Percentiles rank a stretch among this genome's conserved stretches.
phyloP scores from a whole-genome alignment of 2,888 invertebrate genomes.

The Zaprionus lineosus region DNA sequence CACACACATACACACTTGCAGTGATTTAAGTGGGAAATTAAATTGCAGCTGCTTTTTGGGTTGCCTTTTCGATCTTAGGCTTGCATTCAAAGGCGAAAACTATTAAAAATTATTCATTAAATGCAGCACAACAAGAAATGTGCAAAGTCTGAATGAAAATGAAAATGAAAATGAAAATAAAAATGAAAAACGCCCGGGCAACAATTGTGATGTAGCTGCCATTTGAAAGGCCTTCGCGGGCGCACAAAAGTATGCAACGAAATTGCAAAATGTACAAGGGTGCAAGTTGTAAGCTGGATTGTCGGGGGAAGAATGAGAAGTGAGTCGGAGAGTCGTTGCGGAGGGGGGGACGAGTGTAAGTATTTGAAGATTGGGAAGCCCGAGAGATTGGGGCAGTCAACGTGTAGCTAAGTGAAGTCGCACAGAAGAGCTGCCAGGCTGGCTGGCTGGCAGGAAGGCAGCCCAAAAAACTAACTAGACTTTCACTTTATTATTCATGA shows the following conservation, averaged over 20 bases:
- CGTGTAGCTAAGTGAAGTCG: constrained; percentile 31
- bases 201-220: constrained; percentile 46
- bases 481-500: constrained; percentile 76
- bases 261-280: constrained; percentile 67
- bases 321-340: background rate
- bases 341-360: background rate
- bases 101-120: constrained; percentile 75
- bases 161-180: constrained; percentile 55
- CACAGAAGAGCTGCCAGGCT: constrained; percentile 25
- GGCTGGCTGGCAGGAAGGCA: constrained; percentile 36
- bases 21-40: constrained; percentile 29
- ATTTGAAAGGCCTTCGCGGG: constrained; percentile 33
- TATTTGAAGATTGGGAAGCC: too few species aligned
- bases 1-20: background rate
- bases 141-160: constrained; percentile 62
- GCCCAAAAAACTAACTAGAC: constrained; percentile 71
- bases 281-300: constrained; percentile 5
- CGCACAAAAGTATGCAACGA: constrained; percentile 70
- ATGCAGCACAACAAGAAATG: constrained; percentile 58
- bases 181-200: constrained; percentile 49
- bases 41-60: constrained; percentile 21
- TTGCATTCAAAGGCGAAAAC: constrained; percentile 44
- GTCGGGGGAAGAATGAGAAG: background rate
- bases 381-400: constrained; percentile 24
- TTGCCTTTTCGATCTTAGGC: constrained; percentile 15